phyloP scores from a whole-genome alignment of 2,113 vertebrate species.

The Strix uralensis region DNA sequence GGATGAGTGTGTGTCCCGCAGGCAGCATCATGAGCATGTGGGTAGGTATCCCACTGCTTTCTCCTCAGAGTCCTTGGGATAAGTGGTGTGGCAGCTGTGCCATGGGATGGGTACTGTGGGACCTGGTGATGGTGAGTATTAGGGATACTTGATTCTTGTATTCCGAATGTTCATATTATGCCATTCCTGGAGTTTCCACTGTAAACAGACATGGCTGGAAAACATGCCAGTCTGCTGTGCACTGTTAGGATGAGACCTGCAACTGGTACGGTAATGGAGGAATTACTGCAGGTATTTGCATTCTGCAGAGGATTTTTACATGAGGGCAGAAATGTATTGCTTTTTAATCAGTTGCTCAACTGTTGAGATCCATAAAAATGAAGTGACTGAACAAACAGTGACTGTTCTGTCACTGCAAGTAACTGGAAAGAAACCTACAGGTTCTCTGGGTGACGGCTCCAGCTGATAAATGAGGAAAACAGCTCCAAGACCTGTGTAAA shows the following conservation, averaged over 20 bases:
- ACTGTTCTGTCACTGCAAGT: neutral
- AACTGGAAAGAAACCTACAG: neutral
- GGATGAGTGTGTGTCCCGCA: fast-evolving
- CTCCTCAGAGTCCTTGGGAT: neutral
- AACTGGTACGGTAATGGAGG: neutral
- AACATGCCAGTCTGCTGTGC: neutral
- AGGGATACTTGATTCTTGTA: neutral
- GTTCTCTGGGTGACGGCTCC: neutral
- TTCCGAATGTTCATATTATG: fast-evolving
- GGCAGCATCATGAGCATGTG: neutral
- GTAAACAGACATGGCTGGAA: neutral
- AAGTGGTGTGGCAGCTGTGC: neutral
- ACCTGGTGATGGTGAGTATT: neutral
- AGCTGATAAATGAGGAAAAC: too few relatives aligned
- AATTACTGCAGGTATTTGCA: neutral
- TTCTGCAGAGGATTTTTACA: neutral
- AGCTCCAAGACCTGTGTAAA: fast-evolving
- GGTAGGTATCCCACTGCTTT: neutral
- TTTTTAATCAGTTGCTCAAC: neutral
- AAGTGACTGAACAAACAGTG: neutral
- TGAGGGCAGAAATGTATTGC: neutral
- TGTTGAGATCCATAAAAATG: neutral
- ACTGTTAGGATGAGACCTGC: neutral
- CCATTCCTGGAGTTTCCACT: neutral
- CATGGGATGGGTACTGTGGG: neutral